These are phyloP conservation scores for Cartodere bifasciata DNA, from an alignment of 2,888 invertebrate genomes.

Conservation along the genomic window DNA sequence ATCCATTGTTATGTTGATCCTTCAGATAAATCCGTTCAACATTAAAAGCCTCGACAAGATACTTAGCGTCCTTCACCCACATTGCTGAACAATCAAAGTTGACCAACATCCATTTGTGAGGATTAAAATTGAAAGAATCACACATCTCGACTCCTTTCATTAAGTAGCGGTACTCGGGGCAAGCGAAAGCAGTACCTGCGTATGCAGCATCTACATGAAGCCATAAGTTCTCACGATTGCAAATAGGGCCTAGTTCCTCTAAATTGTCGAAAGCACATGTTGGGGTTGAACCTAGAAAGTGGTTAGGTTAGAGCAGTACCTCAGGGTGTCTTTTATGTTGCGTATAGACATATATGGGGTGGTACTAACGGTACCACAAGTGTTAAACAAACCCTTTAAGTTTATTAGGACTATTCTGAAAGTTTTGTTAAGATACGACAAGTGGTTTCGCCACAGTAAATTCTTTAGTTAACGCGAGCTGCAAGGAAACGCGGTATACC, in stretches of 20 bases:
- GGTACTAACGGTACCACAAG: too few species aligned
- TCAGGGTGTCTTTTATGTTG: too few species aligned
- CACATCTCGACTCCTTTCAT: slow-evolving; percentile 60
- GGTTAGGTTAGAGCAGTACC: too few species aligned
- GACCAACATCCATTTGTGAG: slow-evolving; percentile 92
- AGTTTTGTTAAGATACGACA: too few species aligned
- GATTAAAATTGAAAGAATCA: slow-evolving; percentile 88
- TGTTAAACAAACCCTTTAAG: too few species aligned
- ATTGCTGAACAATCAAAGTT: slow-evolving; percentile 94
- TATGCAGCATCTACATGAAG: slow-evolving; percentile 95
- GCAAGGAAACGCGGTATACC: too few species aligned
- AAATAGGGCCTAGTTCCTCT: slow-evolving; percentile 73
- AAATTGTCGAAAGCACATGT: slow-evolving; percentile 83
- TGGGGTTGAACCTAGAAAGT: slow-evolving; percentile 55
- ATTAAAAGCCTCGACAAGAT: slow-evolving; percentile 76
- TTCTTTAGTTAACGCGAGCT: too few species aligned
- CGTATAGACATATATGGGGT: too few species aligned
- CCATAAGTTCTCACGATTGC: slow-evolving; percentile 67
- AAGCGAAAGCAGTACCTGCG: slow-evolving; percentile 82
- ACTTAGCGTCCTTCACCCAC: slow-evolving; percentile 75
- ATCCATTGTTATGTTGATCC: slow-evolving; percentile 54
- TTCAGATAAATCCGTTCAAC: slow-evolving; percentile 88
- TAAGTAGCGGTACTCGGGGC: slow-evolving; percentile 72
- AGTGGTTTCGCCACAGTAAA: too few species aligned
- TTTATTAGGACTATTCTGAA: too few species aligned